These are phyloP conservation scores for Smithornis capensis DNA, from an alignment of 2,113 vertebrate species.

Conservation along the genomic window DNA sequence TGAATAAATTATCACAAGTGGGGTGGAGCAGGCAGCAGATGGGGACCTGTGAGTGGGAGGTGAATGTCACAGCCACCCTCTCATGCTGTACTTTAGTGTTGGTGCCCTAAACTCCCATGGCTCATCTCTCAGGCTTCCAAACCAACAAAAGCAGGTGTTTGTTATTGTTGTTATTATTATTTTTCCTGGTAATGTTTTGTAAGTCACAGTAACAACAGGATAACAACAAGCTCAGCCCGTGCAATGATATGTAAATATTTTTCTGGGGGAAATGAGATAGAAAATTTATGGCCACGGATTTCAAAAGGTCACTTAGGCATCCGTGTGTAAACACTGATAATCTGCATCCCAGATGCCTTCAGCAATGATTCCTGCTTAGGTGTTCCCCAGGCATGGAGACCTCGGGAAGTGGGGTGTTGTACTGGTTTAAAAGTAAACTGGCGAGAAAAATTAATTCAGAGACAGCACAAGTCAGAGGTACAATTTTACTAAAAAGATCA, in stretches of 20 bases:
- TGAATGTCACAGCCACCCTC: not conserved
- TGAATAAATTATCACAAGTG: not conserved
- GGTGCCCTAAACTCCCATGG: not conserved
- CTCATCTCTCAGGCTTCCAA: not conserved
- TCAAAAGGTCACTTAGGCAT: conserved; percentile 40
- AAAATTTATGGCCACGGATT: not conserved
- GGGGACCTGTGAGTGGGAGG: not conserved
- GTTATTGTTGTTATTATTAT: not conserved
- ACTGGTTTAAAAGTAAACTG: too few relatives aligned
- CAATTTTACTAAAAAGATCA: too few relatives aligned
- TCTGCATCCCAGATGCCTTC: not conserved
- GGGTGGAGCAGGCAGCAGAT: not conserved
- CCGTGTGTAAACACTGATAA: not conserved
- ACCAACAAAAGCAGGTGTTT: not conserved
- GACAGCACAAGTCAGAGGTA: too few relatives aligned
- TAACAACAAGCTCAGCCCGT: not conserved
- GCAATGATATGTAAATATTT: conserved; percentile 29
- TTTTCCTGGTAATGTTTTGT: not conserved
- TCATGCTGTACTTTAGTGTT: not conserved
- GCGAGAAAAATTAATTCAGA: too few relatives aligned
- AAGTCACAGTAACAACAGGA: not conserved
- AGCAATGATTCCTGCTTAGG: not conserved
- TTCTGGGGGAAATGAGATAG: conserved; percentile 1
- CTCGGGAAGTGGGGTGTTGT: not conserved
- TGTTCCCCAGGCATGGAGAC: not conserved